phyloP scores from a whole-genome alignment of 2,797 vertebrate species.

The Gallirallus australis region DNA sequence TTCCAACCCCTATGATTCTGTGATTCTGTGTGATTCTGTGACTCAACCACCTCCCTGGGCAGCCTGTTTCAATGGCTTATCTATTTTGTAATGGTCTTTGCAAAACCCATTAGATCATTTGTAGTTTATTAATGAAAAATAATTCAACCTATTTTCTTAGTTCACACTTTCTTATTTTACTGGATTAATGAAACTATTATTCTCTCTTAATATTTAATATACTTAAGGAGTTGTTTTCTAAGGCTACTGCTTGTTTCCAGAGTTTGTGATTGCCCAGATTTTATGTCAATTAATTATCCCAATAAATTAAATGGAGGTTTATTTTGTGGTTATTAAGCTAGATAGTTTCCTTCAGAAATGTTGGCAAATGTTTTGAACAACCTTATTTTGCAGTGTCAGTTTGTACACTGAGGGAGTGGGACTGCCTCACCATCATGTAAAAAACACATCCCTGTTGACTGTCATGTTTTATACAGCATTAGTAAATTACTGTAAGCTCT shows the following conservation, averaged over 20 bases:
- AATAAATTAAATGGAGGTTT: not conserved
- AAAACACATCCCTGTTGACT: not conserved
- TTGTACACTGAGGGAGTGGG: fast-evolving
- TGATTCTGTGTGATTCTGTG: no score
- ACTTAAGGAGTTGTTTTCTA: not conserved
- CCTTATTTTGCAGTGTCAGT: not conserved
- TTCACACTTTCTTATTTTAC: not conserved
- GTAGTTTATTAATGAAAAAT: not conserved
- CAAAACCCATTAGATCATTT: not conserved
- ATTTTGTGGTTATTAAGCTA: not conserved
- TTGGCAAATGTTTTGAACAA: not conserved
- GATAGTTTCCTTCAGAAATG: not conserved
- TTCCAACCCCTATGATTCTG: no score
- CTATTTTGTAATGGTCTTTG: not conserved
- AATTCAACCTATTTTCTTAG: not conserved
- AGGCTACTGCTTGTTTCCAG: not conserved
- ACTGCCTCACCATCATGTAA: not conserved
- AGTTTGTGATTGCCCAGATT: not conserved
- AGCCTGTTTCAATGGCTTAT: no score
- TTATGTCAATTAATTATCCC: not conserved
- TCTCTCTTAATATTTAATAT: not conserved
- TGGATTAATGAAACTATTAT: not conserved
- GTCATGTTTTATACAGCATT: not conserved
- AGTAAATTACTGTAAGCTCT: not conserved
- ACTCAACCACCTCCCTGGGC: no score